Evolutionary conservation across 2,113 vertebrate species (phyloP).

Genomic region (Copsychus sechellarum): DNA sequence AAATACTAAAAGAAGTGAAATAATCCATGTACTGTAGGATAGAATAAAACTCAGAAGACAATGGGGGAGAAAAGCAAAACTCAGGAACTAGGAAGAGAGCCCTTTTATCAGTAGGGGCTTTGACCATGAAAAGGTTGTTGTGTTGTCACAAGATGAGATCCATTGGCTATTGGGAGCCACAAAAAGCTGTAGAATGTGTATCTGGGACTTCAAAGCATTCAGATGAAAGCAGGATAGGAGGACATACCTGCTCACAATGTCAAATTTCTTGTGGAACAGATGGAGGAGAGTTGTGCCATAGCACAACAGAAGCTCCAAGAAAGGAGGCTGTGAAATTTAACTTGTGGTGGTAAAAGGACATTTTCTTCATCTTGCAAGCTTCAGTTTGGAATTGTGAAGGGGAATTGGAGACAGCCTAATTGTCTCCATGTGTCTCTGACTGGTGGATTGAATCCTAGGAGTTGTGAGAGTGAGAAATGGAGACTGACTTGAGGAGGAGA

Average conservation of each 20-base stretch:
- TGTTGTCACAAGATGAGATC: not conserved
- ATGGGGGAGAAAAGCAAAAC: not conserved
- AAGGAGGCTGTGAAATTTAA: not conserved
- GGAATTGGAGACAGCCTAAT: accelerated
- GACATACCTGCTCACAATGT: not conserved
- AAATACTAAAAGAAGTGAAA: not conserved
- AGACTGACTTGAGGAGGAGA: not conserved
- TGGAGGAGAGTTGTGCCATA: not conserved
- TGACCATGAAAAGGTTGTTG: not conserved
- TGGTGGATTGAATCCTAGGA: not conserved
- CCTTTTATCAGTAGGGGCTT: not conserved
- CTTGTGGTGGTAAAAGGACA: not conserved
- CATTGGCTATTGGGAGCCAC: not conserved
- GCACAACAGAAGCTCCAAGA: not conserved
- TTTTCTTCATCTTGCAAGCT: not conserved
- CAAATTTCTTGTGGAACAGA: not conserved
- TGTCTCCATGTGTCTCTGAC: not conserved
- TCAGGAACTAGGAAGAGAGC: not conserved
- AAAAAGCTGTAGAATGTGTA: not conserved
- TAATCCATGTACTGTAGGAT: not conserved
- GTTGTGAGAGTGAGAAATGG: accelerated
- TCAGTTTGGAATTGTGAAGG: accelerated
- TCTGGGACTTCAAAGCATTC: not conserved
- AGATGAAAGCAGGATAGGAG: not conserved
- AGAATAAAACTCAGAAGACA: not conserved